Conservation (phyloP, 2,797 vertebrate genomes). For the Notamacropus eugenii region DNA sequence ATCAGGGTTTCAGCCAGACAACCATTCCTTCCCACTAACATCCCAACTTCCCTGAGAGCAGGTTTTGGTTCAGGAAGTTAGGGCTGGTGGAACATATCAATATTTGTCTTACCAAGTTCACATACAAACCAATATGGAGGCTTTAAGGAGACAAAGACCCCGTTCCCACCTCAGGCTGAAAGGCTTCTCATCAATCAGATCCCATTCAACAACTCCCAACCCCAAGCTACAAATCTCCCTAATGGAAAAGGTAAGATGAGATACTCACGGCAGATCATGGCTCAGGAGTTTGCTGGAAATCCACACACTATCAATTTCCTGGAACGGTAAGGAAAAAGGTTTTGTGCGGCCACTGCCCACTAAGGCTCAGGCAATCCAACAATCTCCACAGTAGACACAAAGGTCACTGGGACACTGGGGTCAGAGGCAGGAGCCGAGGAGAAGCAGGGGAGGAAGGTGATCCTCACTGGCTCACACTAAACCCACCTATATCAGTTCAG, state of each 20-base stretch:
- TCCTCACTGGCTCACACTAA: background rate
- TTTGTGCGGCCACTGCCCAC: conserved; percentile 17
- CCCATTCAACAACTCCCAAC: conserved; percentile 33
- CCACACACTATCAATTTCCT: conserved; percentile 98
- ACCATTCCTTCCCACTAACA: background rate
- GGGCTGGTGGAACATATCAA: background rate
- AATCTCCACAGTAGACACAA: background rate
- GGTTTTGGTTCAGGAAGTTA: conserved; percentile 2
- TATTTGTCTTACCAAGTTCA: conserved; percentile 27
- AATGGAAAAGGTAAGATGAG: conserved; percentile 22
- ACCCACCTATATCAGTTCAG: conserved; percentile 6
- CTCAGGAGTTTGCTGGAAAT: conserved; percentile 96
- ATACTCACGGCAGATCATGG: conserved; percentile 94
- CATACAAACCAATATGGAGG: conserved; percentile 14
- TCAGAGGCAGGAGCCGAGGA: conserved; percentile 17
- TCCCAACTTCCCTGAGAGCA: conserved; percentile 19
- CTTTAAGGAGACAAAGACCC: conserved; percentile 32
- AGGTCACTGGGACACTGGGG: background rate
- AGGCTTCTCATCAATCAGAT: conserved; percentile 19
- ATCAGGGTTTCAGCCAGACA: background rate
- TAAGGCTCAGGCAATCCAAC: background rate
- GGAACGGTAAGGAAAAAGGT: conserved; percentile 71
- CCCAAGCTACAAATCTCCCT: conserved; percentile 27
- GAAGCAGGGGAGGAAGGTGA: conserved; percentile 11
- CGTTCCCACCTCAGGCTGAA: conserved; percentile 22